Conservation (phyloP, 1,140 invertebrate genomes). For the Teleogryllus occipitalis region DNA sequence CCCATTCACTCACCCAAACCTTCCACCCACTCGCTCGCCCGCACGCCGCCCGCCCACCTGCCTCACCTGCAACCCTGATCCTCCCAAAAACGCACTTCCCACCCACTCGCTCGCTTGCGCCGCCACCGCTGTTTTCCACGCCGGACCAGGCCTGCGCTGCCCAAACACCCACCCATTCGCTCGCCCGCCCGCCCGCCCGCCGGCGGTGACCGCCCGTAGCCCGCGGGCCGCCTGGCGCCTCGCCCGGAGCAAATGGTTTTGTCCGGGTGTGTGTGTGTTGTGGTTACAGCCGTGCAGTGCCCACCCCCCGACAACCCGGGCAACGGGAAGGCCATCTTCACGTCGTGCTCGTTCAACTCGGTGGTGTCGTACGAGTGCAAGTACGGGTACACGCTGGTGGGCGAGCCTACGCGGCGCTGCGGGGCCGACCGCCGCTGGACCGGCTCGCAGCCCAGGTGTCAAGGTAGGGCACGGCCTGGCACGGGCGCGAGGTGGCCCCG, state of each 20-base stretch:
- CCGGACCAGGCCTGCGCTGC: too few relatives aligned
- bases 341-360: conserved; percentile 88
- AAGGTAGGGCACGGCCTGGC: conserved; percentile 56
- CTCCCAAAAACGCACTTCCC: too few relatives aligned
- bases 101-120: too few relatives aligned
- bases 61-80: too few relatives aligned
- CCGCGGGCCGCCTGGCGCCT: background rate
- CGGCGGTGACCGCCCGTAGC: background rate
- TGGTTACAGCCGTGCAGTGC: conserved; percentile 84
- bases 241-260: background rate
- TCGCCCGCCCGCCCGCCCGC: too few relatives aligned
- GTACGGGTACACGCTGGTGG: conserved; percentile 82
- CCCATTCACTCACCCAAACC: too few relatives aligned
- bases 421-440: conserved; percentile 88
- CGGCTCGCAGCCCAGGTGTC: conserved; percentile 74
- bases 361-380: conserved; percentile 89
- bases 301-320: conserved; percentile 74
- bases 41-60: too few relatives aligned
- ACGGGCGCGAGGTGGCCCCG: too few relatives aligned
- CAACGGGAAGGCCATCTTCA: conserved; percentile 87
- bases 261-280: conserved; percentile 28
- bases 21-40: too few relatives aligned
- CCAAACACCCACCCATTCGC: too few relatives aligned
- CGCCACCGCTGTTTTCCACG: too few relatives aligned
- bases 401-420: conserved; percentile 77